phyloP scores from a whole-genome alignment of 2,113 vertebrate genomes.

The Acrocephalus kingi region DNA sequence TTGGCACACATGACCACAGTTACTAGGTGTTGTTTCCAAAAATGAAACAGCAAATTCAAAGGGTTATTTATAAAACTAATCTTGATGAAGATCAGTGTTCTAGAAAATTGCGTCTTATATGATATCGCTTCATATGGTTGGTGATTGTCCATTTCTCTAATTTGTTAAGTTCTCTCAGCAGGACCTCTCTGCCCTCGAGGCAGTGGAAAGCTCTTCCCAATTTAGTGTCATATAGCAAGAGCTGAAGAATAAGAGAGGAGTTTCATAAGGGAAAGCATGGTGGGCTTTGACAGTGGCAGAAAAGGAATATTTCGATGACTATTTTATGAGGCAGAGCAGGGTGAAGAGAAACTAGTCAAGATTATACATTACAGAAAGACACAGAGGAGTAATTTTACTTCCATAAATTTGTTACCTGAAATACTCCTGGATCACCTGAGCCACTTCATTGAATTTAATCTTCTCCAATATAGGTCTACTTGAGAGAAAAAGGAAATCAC shows the following conservation, averaged over 20 bases:
- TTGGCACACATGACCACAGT: not conserved
- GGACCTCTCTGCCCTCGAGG: fast-evolving
- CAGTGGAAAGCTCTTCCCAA: not conserved
- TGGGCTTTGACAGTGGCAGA: not conserved
- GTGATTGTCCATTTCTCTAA: not conserved
- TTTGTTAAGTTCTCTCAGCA: not conserved
- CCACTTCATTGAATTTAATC: not conserved
- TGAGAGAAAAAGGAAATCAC: not conserved
- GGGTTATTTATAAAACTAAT: not conserved
- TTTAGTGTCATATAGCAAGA: not conserved
- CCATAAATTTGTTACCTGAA: not conserved
- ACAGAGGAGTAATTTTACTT: not conserved
- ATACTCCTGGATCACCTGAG: not conserved
- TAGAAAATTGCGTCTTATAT: not conserved
- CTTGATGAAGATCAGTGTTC: not conserved
- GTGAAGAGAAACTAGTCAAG: not conserved
- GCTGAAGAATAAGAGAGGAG: not conserved
- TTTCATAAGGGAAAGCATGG: not conserved
- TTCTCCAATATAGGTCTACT: not conserved
- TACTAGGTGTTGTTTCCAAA: not conserved
- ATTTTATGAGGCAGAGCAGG: not conserved
- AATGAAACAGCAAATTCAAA: not conserved
- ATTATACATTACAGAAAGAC: not conserved
- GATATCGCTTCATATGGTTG: not conserved
- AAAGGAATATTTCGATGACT: not conserved